Conservation (phyloP, 1,140 invertebrate genomes). For the Grapholita molesta region DNA sequence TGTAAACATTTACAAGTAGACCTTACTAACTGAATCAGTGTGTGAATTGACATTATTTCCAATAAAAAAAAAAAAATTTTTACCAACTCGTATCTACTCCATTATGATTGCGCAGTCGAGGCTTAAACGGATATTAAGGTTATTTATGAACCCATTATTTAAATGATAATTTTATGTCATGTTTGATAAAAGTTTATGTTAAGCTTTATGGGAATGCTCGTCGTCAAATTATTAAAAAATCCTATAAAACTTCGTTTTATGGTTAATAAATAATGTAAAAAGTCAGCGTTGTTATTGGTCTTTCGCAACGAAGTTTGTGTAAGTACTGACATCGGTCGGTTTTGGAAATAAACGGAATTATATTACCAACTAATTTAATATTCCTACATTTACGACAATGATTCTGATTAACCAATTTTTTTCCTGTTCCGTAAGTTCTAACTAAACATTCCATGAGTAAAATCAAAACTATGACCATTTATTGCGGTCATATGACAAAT, state of each 20-base stretch:
- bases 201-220: not conserved
- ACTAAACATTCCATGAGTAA: too few species aligned
- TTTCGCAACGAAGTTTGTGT: not conserved
- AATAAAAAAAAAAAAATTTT: too few species aligned
- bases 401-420: not conserved
- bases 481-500: too few species aligned
- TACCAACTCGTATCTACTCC: not conserved
- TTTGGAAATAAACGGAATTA: not conserved
- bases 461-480: too few species aligned
- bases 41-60: too few species aligned
- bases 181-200: conserved; percentile 6
- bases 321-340: not conserved
- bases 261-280: conserved; percentile 15
- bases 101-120: not conserved
- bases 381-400: not conserved
- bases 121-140: not conserved
- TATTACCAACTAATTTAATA: not conserved
- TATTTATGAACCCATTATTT: conserved; percentile 15
- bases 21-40: not conserved
- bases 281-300: not conserved
- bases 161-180: not conserved
- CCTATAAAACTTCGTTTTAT: not conserved
- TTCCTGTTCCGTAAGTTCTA: too few species aligned
- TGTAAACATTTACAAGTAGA: not conserved
- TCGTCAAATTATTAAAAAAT: not conserved